phyloP scores from a whole-genome alignment of 2,888 invertebrate genomes.

The Hydrotaea cyrtoneurina region DNA sequence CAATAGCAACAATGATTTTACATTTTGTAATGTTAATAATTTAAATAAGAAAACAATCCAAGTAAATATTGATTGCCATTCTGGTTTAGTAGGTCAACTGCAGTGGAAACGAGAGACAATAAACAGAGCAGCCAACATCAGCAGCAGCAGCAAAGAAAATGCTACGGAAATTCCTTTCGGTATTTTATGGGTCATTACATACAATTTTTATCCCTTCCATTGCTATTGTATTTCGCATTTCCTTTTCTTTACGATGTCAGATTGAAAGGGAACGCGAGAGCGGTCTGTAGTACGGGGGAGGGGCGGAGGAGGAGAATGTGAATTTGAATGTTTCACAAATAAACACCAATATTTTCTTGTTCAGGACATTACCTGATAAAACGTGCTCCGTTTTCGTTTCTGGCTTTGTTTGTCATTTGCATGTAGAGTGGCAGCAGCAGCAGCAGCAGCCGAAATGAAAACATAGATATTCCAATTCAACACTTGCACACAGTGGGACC shows the following conservation, averaged over 20 bases:
- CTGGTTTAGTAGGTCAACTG: constrained; percentile 63
- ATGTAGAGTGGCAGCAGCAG: neutral
- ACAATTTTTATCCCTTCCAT: constrained; percentile 58
- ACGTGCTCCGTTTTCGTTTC: constrained; percentile 53
- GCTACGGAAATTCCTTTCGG: constrained; percentile 16
- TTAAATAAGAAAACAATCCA: constrained; percentile 38
- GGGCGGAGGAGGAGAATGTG: constrained; percentile 1
- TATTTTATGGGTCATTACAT: constrained; percentile 57
- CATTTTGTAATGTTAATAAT: constrained; percentile 38
- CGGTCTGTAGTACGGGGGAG: no score
- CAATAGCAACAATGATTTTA: constrained; percentile 25
- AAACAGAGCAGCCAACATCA: neutral
- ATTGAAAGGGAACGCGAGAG: neutral
- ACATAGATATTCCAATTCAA: neutral
- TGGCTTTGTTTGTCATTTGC: constrained; percentile 16
- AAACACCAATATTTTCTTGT: constrained; percentile 50
- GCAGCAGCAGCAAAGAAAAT: neutral
- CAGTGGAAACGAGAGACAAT: neutral
- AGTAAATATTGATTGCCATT: constrained; percentile 63
- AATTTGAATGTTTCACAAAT: constrained; percentile 52
- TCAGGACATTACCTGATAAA: constrained; percentile 51
- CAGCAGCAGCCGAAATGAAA: neutral
- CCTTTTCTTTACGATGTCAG: neutral
- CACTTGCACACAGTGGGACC: constrained; percentile 8
- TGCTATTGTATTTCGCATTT: neutral